Evolutionary conservation across 2,888 invertebrate species (phyloP).

Genomic region (Omphaloscelis lunosa): DNA sequence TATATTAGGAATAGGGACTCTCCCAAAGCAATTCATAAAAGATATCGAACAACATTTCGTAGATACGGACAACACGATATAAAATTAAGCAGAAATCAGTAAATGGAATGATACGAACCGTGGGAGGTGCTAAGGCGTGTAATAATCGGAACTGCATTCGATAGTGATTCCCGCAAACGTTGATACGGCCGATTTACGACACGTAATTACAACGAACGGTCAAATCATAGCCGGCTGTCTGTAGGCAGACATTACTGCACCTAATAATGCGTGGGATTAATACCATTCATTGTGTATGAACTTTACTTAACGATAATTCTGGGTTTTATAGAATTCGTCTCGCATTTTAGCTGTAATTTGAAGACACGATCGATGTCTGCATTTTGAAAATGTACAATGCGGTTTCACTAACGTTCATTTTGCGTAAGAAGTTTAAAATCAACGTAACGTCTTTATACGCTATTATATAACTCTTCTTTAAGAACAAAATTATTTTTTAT

Average conservation of each 20-base stretch:
- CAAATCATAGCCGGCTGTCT: constrained; percentile 67
- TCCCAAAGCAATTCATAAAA: constrained; percentile 11
- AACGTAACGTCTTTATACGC: too few relatives aligned
- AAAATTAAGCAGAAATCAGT: constrained; percentile 52
- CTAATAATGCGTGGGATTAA: constrained; percentile 70
- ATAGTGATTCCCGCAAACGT: constrained; percentile 70
- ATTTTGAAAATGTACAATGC: constrained; percentile 21
- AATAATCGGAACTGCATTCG: constrained; percentile 72
- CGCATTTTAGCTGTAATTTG: constrained; percentile 26
- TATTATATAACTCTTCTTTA: neutral
- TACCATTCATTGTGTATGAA: constrained; percentile 64
- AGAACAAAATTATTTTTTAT: neutral
- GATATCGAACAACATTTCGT: constrained; percentile 4
- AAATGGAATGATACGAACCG: constrained; percentile 49
- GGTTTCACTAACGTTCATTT: neutral
- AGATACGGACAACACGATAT: constrained; percentile 36
- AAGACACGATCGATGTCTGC: constrained; percentile 23
- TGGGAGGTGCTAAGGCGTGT: constrained; percentile 69
- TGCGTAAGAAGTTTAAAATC: too few relatives aligned
- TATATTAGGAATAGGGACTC: neutral
- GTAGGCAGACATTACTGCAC: constrained; percentile 67
- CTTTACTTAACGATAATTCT: constrained; percentile 57
- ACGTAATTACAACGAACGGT: constrained; percentile 79
- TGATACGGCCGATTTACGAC: constrained; percentile 81
- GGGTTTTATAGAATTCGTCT: constrained; percentile 33